Conservation (phyloP, 2,797 vertebrate species). For the Gila robusta region DNA sequence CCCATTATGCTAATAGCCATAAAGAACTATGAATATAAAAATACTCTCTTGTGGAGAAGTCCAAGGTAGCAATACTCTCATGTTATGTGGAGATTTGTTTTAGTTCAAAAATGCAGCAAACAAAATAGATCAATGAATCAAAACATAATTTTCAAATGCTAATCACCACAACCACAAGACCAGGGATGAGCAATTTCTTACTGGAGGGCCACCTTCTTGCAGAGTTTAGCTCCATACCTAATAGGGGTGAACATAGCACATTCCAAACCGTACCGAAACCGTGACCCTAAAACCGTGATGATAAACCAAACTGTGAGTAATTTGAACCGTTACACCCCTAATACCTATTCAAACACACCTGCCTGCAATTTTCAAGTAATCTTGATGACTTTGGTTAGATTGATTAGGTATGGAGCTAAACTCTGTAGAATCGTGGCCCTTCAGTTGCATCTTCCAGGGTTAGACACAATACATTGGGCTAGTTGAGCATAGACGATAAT, state of each 20-base stretch:
- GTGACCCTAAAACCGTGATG: too few relatives aligned
- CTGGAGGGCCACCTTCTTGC: background rate
- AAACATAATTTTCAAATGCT: background rate
- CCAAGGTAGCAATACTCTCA: background rate
- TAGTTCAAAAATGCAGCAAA: background rate
- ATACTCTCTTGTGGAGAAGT: background rate
- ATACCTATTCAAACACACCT: background rate
- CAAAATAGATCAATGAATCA: background rate
- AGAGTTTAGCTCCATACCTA: background rate
- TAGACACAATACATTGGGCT: background rate
- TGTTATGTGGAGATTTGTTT: background rate
- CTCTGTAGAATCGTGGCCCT: background rate
- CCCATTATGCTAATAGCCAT: background rate
- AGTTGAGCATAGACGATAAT: background rate
- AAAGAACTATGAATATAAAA: background rate
- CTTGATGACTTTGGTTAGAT: too few relatives aligned
- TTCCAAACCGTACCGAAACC: too few relatives aligned
- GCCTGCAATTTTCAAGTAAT: background rate
- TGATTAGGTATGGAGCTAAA: background rate
- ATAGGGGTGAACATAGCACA: background rate
- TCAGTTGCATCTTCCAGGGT: background rate
- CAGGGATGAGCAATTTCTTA: background rate
- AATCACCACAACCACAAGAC: constrained; percentile 23
- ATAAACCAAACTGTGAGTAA: too few relatives aligned
- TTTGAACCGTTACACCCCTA: too few relatives aligned